Base-by-base conservation (phyloP, 2,888 invertebrate genomes). In the Busseola fusca region DNA sequence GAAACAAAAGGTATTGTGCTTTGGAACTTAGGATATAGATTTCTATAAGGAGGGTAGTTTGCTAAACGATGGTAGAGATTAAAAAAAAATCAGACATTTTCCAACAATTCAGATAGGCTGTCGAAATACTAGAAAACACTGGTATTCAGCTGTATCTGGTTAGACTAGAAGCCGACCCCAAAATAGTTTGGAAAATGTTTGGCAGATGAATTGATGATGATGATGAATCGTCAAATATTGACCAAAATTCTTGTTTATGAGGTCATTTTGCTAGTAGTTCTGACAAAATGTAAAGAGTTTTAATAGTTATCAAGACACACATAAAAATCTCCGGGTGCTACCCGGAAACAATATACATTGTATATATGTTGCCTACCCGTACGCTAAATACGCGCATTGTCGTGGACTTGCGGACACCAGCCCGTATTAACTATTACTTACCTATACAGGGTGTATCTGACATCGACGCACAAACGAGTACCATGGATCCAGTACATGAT, bases 11-110 rank as follows among this genome's bases (percentile, higher is more conserved):
- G 48, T 60, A 25, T 57, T 62, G 14, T 57, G 5, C 6, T 42
- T 60, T 42, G n/a, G 4, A 14, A 40, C 40, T 14, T 40, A 40
- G 4, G 25, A 18, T 48, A 64, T 40, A 34, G 45, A 25, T 34
- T 54, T 63, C 16, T 59, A 3, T 45, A 21, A 45, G 52, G 37
- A 25, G 37, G 52, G 21, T 54, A 64, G 54, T 64, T 54, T 21
- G 21, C 5, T 27, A 40, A 18, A 60, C 34, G 34, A 5, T 6
- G 5, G 7, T 5, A 34, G 34, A 6, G 34, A 5, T 3, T 34
- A 40, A 37, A 40, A 6, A 59, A 25, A 18, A 16, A 37, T n/a
- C 2, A 10, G 25, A 40, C 3, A 40, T 25, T 40, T 25, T 3
- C 1, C 3, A 25, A 25, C 40, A 40, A 25, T 12, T 60, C 12